Base-by-base conservation (phyloP, 2,113 vertebrate genomes). In the Oryzias javanicus region DNA sequence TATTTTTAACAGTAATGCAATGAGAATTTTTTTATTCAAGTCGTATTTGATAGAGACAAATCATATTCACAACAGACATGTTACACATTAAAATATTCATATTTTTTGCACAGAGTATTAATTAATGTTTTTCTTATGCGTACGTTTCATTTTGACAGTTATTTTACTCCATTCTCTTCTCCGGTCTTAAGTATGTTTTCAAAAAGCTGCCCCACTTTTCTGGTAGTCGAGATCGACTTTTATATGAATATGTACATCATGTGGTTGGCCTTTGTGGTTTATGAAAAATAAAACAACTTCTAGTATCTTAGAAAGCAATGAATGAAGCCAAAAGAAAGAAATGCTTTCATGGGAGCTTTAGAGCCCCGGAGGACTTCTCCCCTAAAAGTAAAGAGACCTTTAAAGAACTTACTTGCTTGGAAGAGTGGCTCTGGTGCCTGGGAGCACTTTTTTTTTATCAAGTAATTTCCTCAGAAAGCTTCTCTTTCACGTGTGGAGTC, bases 401-500 rank as follows among this genome's bases (percentile, higher is more conserved):
- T 72, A 72, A 60, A 70, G 57, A 48, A 54, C 19, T 53, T 3
- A 27, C 67, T 70, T 41, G 50, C 20, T 54, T 49, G 18, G 46
- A 35, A 60, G 52, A 79, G 45, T 25, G 47, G 40, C 49, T 78
- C 14, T 55, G 47, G 64, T 60, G 53, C 44, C 53, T 67, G 52
- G 12, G n/a, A 72, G 53, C 41, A 59, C 0, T 4, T 16, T 50
- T 70, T 35, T 35, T 35, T 35, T 35, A 72, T 49, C 61, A 65
- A 40, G 19, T 44, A 49, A 74, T 79, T 72, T 71, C 29, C 44
- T 27, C 35, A 55, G 24, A 73, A 62, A 51, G 10, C 58, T 42
- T 67, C 60, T 72, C 44, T 74, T 71, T 61, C 48, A 48, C 27
- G 22, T 48, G 46, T 62, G 22, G 24, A 70, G 51, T 49, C 54